These are phyloP conservation scores for Rotaria magnacalcarata DNA, from an alignment of 2,888 invertebrate genomes.

Conservation along the genomic window DNA sequence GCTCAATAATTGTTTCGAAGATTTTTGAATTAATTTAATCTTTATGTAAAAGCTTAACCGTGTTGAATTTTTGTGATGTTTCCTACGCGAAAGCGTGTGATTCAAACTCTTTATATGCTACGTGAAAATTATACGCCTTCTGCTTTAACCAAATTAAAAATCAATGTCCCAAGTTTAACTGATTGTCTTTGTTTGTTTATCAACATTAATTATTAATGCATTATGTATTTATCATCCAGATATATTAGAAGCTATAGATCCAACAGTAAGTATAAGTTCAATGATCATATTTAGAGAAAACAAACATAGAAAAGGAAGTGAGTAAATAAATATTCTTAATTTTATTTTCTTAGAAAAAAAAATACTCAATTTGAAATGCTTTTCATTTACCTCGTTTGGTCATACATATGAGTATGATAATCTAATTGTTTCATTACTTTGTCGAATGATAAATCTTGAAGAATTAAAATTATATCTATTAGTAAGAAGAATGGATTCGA, in stretches of 20 bases:
- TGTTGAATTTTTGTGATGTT: constrained; percentile 3
- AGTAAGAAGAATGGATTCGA: neutral
- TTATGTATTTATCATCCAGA: neutral
- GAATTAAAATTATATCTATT: constrained; percentile 4
- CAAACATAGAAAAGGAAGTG: no score
- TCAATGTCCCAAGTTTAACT: neutral
- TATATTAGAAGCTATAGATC: neutral
- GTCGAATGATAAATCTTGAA: constrained; percentile 23
- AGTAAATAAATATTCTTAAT: neutral
- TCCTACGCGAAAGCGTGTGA: neutral
- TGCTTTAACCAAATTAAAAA: neutral
- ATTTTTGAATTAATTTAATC: no score
- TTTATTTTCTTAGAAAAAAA: neutral
- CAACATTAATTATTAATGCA: neutral
- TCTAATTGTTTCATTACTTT: neutral
- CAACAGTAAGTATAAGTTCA: neutral
- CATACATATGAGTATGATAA: neutral
- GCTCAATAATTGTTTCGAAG: neutral
- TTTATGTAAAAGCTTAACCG: no score
- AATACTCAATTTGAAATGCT: neutral
- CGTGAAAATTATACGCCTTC: neutral
- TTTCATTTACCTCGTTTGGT: neutral
- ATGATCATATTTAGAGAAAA: neutral
- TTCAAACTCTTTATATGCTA: neutral
- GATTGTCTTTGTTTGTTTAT: neutral